phyloP scores from a whole-genome alignment of 1,140 invertebrate genomes.

The Brachionus rotundiformis region DNA sequence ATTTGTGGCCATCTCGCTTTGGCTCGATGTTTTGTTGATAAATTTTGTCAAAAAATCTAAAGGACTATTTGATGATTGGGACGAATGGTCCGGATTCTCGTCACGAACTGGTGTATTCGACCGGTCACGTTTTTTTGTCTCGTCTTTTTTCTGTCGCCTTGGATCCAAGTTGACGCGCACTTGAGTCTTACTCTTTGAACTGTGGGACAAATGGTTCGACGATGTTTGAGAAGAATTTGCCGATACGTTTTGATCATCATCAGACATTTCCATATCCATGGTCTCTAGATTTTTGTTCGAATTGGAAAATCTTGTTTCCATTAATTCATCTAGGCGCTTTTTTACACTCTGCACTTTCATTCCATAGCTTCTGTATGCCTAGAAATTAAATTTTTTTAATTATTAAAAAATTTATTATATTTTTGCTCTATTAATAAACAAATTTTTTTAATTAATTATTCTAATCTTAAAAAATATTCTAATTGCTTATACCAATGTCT shows the following conservation, averaged over 20 bases:
- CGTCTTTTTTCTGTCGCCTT: not conserved
- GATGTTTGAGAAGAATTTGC: not conserved
- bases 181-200: not conserved
- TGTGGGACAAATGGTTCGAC: not conserved
- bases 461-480: no score
- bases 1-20: not conserved
- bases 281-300: slow-evolving; percentile 36
- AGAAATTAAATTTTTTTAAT: slow-evolving; percentile 63
- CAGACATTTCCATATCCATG: slow-evolving; percentile 51
- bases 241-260: slow-evolving; percentile 18
- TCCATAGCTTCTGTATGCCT: slow-evolving; percentile 44
- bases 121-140: not conserved
- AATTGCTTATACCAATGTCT: no score
- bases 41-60: slow-evolving; percentile 49
- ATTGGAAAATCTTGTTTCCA: slow-evolving; percentile 29
- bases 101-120: slow-evolving; percentile 13
- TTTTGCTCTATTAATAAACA: no score
- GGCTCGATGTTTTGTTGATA: slow-evolving; percentile 37
- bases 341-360: slow-evolving; percentile 42
- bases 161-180: not conserved
- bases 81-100: slow-evolving; percentile 25
- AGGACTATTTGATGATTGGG: slow-evolving; percentile 23
- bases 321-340: slow-evolving; percentile 21
- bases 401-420: not conserved
- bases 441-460: not conserved